Conservation (phyloP, 2,797 vertebrate genomes). For the Orestias chungarensis region DNA sequence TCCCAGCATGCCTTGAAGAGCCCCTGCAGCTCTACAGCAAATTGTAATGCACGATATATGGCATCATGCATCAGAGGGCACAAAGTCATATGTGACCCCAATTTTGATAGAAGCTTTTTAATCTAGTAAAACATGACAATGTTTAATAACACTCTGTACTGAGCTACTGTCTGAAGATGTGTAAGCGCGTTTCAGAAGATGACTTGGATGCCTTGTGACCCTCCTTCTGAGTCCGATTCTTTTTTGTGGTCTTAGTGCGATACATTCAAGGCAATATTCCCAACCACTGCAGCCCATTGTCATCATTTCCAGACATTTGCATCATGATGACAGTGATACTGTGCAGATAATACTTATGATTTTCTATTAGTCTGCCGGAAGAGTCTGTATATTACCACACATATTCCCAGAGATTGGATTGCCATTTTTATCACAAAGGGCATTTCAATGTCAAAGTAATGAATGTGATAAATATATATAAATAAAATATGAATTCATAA, state of each 20-base stretch:
- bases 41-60: constrained; percentile 39
- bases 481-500: neutral
- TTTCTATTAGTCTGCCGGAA: constrained; percentile 21
- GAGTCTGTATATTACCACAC: constrained; percentile 16
- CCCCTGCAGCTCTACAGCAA: constrained; percentile 26
- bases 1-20: constrained; percentile 58
- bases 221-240: neutral
- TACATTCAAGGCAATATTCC: constrained; percentile 9
- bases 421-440: constrained; percentile 16
- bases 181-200: neutral
- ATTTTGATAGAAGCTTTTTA: constrained; percentile 68
- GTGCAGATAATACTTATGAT: constrained; percentile 14
- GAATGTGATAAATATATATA: neutral
- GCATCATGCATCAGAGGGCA: constrained; percentile 48
- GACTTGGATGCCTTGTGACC: neutral
- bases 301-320: constrained; percentile 25
- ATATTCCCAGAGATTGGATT: constrained; percentile 4
- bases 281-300: constrained; percentile 18
- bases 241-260: constrained; percentile 7
- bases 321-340: constrained; percentile 11
- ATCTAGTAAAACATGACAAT: constrained; percentile 52
- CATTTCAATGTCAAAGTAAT: constrained; percentile 1
- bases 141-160: constrained; percentile 23
- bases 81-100: constrained; percentile 38
- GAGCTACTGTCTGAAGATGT: constrained; percentile 6